phyloP scores from a whole-genome alignment of 1,140 invertebrate species.

The Hetaerina americana region DNA sequence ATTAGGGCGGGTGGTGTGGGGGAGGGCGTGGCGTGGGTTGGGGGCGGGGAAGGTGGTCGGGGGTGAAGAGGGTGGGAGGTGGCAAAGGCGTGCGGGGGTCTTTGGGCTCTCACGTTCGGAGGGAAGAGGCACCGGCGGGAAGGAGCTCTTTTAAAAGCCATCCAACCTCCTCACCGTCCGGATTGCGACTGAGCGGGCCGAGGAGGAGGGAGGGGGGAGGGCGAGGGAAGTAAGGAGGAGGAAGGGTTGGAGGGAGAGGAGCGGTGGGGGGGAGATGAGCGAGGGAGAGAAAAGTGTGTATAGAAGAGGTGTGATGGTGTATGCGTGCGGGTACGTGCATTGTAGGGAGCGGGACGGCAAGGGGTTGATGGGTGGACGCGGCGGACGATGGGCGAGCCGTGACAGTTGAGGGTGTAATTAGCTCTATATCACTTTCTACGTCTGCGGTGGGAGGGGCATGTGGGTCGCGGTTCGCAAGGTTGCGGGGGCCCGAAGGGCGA shows the following conservation, averaged over 20 bases:
- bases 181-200: neutral
- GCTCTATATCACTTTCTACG: neutral
- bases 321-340: too few species aligned
- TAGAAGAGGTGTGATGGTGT: neutral
- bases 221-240: neutral
- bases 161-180: neutral
- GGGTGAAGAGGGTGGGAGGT: neutral
- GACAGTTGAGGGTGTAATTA: neutral
- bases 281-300: neutral
- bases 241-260: neutral
- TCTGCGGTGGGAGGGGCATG: neutral
- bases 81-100: neutral
- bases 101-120: neutral
- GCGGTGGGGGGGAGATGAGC: constrained; percentile 1
- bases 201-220: constrained; percentile 4
- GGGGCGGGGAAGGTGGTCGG: neutral
- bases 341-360: neutral
- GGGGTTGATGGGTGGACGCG: neutral
- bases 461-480: neutral
- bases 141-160: neutral
- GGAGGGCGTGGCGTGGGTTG: too few species aligned
- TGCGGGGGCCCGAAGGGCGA: neutral
- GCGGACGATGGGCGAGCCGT: neutral
- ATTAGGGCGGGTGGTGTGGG: too few species aligned
- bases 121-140: neutral